These are phyloP conservation scores for Acipenser transmontanus DNA, from an alignment of 2,797 vertebrate genomes.

Conservation along the genomic window DNA sequence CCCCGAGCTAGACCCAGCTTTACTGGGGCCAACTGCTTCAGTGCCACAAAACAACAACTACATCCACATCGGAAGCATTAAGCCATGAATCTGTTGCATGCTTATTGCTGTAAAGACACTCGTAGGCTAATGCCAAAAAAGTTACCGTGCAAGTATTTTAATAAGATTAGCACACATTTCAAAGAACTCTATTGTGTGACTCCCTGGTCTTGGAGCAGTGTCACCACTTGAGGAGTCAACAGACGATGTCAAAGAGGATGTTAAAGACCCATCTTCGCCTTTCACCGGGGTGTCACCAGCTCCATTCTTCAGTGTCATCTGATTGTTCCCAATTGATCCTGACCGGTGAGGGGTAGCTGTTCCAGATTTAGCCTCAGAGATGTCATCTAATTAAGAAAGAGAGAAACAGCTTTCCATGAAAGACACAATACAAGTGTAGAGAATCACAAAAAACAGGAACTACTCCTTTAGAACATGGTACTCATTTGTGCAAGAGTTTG, in stretches of 20 bases:
- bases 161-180: conserved; percentile 99
- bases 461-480: neutral
- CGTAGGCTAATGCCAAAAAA: conserved; percentile 65
- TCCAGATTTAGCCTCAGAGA: conserved; percentile 85
- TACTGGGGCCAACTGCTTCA: conserved; percentile 55
- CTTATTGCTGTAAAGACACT: conserved; percentile 95
- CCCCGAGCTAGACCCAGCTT: conserved; percentile 48
- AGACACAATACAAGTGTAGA: no score
- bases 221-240: conserved; percentile 79
- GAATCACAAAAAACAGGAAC: neutral
- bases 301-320: conserved; percentile 77
- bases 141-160: conserved; percentile 96
- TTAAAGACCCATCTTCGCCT: conserved; percentile 75
- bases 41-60: conserved; percentile 65
- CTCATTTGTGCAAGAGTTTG: neutral
- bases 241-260: conserved; percentile 84
- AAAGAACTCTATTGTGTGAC: conserved; percentile 98
- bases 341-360: conserved; percentile 87
- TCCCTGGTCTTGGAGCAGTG: conserved; percentile 77
- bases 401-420: neutral
- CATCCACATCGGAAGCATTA: conserved; percentile 73
- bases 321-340: conserved; percentile 83
- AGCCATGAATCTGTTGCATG: conserved; percentile 82
- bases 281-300: conserved; percentile 62
- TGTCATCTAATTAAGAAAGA: conserved; percentile 68